Conservation (phyloP, 1,140 invertebrate genomes). For the Grapholita molesta region DNA sequence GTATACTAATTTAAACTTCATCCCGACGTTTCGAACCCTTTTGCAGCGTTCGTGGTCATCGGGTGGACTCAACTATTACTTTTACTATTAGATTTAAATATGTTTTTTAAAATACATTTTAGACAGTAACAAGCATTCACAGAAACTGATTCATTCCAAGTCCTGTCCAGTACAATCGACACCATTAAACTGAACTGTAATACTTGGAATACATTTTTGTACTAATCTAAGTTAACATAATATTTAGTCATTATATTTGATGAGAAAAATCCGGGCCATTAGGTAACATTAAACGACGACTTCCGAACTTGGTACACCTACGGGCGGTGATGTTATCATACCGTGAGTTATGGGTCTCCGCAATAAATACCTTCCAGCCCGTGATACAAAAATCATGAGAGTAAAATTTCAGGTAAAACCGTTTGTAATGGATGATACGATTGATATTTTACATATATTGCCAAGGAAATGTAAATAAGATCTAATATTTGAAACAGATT, state of each 20-base stretch:
- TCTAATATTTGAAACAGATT: too few species aligned
- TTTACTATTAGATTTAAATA: too few species aligned
- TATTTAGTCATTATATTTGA: slow-evolving; percentile 26
- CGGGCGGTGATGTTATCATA: slow-evolving; percentile 42
- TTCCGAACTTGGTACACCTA: slow-evolving; percentile 24
- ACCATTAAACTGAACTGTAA: background rate
- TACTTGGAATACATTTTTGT: background rate
- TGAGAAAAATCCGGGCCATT: slow-evolving; percentile 24
- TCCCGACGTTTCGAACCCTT: too few species aligned
- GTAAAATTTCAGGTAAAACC: background rate
- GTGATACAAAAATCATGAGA: slow-evolving; percentile 6
- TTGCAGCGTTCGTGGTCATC: too few species aligned
- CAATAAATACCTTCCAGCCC: slow-evolving; percentile 5
- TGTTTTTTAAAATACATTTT: too few species aligned
- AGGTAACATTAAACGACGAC: slow-evolving; percentile 26
- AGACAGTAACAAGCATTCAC: too few species aligned
- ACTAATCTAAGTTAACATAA: slow-evolving; percentile 12
- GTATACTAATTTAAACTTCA: too few species aligned
- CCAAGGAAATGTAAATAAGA: background rate
- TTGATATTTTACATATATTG: background rate
- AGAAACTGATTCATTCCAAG: too few species aligned
- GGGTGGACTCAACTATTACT: too few species aligned
- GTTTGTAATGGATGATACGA: background rate
- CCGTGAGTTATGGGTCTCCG: slow-evolving; percentile 45
- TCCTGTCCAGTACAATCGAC: background rate